Evolutionary conservation across 1,140 invertebrate genomes (phyloP).

Genomic region (Cherax quadricarinatus): DNA sequence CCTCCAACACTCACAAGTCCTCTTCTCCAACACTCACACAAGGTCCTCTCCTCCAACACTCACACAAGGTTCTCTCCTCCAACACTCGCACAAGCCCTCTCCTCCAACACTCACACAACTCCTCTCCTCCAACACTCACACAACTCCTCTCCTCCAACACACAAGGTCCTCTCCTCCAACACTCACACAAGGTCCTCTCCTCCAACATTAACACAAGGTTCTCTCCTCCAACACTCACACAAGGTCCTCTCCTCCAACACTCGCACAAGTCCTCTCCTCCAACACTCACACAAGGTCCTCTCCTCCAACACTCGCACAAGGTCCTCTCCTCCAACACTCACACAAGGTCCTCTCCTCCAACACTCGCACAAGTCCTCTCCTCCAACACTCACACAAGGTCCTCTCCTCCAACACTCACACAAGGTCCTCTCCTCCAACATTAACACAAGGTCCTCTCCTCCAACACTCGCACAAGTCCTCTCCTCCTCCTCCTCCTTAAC

Average conservation of each 20-base stretch:
- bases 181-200: background rate
- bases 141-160: background rate
- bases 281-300: background rate
- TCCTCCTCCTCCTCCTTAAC: too few species aligned
- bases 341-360: background rate
- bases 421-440: background rate
- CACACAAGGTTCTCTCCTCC: background rate
- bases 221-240: background rate
- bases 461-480: background rate
- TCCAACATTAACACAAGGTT: background rate
- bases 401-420: background rate
- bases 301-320: background rate
- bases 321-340: background rate
- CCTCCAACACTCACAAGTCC: too few species aligned
- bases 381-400: too few species aligned
- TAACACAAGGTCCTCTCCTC: background rate
- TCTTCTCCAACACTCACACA: background rate
- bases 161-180: slow-evolving; percentile 7
- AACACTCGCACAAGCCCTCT: too few species aligned
- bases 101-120: too few species aligned
- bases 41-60: too few species aligned
- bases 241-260: background rate
- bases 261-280: background rate
- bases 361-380: background rate
- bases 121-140: background rate